A percentile compares a stretch with the other conserved stretches of the same genome.
Evolutionary conservation across 2,797 vertebrate species (phyloP).

Genomic region (Melanotaenia nigrans): DNA sequence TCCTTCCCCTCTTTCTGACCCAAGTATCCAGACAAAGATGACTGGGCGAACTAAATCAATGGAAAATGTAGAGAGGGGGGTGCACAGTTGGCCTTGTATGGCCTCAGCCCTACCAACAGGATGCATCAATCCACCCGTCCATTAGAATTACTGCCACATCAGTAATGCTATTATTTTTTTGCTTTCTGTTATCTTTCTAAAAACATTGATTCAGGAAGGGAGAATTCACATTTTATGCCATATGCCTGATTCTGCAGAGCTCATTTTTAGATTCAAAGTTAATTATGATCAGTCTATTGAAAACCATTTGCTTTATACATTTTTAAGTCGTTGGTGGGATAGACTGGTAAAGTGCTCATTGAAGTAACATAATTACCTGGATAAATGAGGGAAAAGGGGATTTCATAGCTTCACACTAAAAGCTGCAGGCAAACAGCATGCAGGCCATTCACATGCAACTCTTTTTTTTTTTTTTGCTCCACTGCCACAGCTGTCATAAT

Average conservation of each 20-base stretch:
- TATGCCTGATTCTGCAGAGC: conserved; percentile 11
- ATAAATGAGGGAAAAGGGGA: background rate
- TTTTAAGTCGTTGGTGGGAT: background rate
- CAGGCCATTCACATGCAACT: conserved; percentile 22
- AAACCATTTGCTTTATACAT: background rate
- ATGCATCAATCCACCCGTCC: conserved; percentile 34
- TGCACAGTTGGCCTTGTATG: conserved; percentile 14
- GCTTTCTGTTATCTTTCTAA: conserved; percentile 15
- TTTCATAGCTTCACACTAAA: conserved; percentile 25
- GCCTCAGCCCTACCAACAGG: conserved; percentile 41
- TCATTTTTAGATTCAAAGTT: conserved; percentile 1
- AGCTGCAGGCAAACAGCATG: conserved; percentile 1
- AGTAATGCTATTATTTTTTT: conserved; percentile 24
- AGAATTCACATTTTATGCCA: conserved; percentile 15
- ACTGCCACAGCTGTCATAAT: conserved; percentile 37
- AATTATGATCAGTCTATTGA: conserved; percentile 4
- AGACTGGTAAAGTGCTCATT: background rate
- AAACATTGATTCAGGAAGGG: conserved; percentile 23
- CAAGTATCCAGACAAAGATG: conserved; percentile 37
- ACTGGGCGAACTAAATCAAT: background rate
- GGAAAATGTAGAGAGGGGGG: background rate
- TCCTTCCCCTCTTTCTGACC: conserved; percentile 10
- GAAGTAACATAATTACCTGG: background rate
- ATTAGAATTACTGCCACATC: conserved; percentile 37
- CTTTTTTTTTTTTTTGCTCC: background rate